Evolutionary conservation across 1,140 invertebrate genomes (phyloP).

Genomic region (Caenorhabditis brenneri): DNA sequence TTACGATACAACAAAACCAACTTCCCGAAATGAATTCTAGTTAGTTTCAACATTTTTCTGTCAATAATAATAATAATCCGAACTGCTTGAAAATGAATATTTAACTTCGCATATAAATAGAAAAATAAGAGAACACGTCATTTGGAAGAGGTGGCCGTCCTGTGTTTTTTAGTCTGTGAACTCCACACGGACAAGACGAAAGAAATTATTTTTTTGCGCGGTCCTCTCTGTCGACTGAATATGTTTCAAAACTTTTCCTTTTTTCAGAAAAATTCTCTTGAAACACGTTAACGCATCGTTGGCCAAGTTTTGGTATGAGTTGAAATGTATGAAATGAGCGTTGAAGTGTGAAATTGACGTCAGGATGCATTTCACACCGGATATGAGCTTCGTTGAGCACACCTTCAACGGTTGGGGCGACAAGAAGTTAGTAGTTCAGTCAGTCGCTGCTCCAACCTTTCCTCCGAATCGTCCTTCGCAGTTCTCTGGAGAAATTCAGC

Average conservation of each 20-base stretch:
- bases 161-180: too few relatives aligned
- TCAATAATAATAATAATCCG: too few relatives aligned
- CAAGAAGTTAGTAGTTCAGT: background rate
- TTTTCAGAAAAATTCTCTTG: background rate
- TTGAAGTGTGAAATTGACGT: conserved; percentile 28
- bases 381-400: background rate
- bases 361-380: background rate
- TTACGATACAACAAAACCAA: too few relatives aligned
- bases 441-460: background rate
- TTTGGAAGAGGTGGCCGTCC: too few relatives aligned
- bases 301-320: background rate
- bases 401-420: background rate
- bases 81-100: background rate
- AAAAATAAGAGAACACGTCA: background rate
- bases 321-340: background rate
- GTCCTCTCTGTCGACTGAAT: background rate
- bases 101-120: background rate
- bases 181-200: too few relatives aligned
- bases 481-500: background rate
- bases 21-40: too few relatives aligned
- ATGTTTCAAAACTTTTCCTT: too few relatives aligned
- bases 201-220: background rate
- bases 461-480: background rate
- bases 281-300: background rate
- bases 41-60: too few relatives aligned